phyloP scores from a whole-genome alignment of 1,140 invertebrate species.

The Orchestia grillus region DNA sequence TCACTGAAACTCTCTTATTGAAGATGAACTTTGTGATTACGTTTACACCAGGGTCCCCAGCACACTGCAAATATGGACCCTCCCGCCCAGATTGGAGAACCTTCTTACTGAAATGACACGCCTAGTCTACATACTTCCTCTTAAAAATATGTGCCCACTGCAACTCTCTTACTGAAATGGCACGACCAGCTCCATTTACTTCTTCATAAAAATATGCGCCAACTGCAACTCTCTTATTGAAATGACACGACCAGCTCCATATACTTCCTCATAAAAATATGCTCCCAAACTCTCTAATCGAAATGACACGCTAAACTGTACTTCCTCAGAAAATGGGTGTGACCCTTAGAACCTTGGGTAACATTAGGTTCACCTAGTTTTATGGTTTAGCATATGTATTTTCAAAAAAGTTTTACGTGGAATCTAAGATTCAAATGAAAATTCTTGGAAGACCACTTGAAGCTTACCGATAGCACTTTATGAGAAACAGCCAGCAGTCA shows the following conservation, averaged over 20 bases:
- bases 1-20: not conserved
- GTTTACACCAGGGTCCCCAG: no score
- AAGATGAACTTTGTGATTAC: not conserved
- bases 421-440: not conserved
- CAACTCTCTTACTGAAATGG: no score
- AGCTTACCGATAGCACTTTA: not conserved
- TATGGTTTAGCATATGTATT: not conserved
- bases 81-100: no score
- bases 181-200: no score
- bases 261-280: no score
- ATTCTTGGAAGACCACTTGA: not conserved
- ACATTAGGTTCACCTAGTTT: not conserved
- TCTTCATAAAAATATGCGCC: not conserved
- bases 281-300: no score
- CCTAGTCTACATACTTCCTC: no score
- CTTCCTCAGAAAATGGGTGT: not conserved
- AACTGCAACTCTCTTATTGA: not conserved
- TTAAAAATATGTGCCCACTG: not conserved
- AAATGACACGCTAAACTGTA: no score
- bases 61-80: no score
- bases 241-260: not conserved
- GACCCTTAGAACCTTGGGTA: not conserved
- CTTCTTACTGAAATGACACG: no score
- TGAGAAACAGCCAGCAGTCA: not conserved
- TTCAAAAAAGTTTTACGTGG: not conserved